phyloP scores from a whole-genome alignment of 2,888 invertebrate species.

The Microdon myrmicae region DNA sequence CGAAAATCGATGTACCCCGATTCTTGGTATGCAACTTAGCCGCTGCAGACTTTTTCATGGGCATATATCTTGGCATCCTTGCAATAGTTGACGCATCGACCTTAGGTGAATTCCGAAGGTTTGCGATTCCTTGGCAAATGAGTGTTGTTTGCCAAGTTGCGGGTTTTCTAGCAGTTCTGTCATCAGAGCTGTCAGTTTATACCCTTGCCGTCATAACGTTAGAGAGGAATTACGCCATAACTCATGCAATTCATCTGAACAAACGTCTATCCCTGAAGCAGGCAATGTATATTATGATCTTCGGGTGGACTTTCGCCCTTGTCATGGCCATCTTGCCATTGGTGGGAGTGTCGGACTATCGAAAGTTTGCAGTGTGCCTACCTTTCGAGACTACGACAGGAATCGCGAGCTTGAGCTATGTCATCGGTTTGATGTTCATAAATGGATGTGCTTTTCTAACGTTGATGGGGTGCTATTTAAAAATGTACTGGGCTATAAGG shows the following conservation, averaged over 20 bases:
- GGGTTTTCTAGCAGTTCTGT: conserved; percentile 93
- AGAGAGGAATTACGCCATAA: conserved; percentile 96
- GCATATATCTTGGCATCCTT: conserved; percentile 90
- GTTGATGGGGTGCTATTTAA: conserved; percentile 93
- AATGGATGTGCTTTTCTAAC: conserved; percentile 95
- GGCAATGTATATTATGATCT: conserved; percentile 90
- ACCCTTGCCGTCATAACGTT: conserved; percentile 96
- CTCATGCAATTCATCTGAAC: conserved; percentile 97
- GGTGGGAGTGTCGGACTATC: conserved; percentile 91
- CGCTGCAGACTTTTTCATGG: conserved; percentile 97
- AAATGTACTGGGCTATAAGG: conserved; percentile 98
- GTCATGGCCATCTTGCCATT: conserved; percentile 89
- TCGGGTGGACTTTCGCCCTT: conserved; percentile 92
- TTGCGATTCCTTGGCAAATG: conserved; percentile 98
- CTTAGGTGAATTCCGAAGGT: conserved; percentile 93
- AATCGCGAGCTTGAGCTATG: conserved; percentile 84
- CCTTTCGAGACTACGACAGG: conserved; percentile 90
- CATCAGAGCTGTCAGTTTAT: conserved; percentile 93
- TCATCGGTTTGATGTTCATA: conserved; percentile 88
- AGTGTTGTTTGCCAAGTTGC: conserved; percentile 92
- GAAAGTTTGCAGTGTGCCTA: conserved; percentile 95
- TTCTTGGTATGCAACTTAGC: conserved; percentile 97
- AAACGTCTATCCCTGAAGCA: conserved; percentile 90
- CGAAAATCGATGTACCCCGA: conserved; percentile 95
- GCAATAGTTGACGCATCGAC: conserved; percentile 97